Evolutionary conservation across 1,140 invertebrate species (phyloP).

Genomic region (Drosophila kepulauana): DNA sequence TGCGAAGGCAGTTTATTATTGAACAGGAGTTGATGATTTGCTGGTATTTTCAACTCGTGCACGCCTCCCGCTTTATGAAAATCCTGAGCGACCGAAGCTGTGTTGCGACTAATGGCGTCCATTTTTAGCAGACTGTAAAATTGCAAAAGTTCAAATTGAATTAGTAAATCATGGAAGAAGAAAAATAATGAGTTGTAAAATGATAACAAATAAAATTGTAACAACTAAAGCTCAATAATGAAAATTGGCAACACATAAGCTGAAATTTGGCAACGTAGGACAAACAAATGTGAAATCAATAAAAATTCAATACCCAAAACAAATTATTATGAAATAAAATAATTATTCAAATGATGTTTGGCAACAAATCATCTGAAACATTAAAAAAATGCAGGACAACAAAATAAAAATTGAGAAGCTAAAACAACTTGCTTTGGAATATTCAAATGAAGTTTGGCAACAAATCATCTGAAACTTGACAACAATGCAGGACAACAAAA

Average conservation of each 20-base stretch:
- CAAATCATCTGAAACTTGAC: conserved; percentile 5
- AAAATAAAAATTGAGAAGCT: not conserved
- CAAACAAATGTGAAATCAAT: not conserved
- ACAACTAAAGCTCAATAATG: not conserved
- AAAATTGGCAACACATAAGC: conserved; percentile 6
- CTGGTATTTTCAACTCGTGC: conserved; percentile 85
- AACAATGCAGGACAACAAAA: conserved; percentile 7
- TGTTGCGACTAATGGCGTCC: conserved; percentile 85
- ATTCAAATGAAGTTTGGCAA: conserved; percentile 1
- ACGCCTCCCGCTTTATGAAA: conserved; percentile 86
- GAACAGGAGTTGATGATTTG: conserved; percentile 85
- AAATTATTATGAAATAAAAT: no score
- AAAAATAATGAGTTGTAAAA: conserved; percentile 2
- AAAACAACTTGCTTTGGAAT: not conserved
- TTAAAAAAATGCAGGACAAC: conserved; percentile 5
- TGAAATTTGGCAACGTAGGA: conserved; percentile 16
- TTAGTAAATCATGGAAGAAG: conserved; percentile 5
- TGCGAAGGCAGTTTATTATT: conserved; percentile 85
- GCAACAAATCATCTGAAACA: not conserved
- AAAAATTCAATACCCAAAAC: conserved; percentile 2
- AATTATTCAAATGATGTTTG: not conserved
- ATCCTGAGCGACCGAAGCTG: conserved; percentile 85
- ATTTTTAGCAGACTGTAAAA: conserved; percentile 83
- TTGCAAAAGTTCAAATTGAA: not conserved
- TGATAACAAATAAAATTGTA: not conserved